These are phyloP conservation scores for Chelmon rostratus DNA, from an alignment of 2,797 vertebrate species.

Conservation along the genomic window DNA sequence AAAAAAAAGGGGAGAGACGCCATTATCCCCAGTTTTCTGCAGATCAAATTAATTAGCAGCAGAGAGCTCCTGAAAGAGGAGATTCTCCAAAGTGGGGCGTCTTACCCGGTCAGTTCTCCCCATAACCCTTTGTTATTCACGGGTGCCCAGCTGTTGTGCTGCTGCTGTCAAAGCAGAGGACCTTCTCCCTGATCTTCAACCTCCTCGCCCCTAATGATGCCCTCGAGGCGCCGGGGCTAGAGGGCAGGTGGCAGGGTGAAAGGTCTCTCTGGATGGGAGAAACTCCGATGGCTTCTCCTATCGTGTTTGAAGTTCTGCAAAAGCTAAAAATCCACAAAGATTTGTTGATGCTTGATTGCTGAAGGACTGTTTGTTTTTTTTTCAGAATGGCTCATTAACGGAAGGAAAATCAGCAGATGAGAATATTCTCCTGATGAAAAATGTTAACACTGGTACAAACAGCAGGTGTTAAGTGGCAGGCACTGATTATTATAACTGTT, in stretches of 20 bases:
- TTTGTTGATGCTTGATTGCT: background rate
- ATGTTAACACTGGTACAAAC: background rate
- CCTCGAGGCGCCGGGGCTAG: constrained; percentile 71
- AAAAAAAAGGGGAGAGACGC: constrained; percentile 42
- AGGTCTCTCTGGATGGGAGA: constrained; percentile 56
- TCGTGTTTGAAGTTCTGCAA: constrained; percentile 33
- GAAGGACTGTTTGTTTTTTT: background rate
- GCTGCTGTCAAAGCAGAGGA: constrained; percentile 66
- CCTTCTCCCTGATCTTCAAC: constrained; percentile 72
- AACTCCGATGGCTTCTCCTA: constrained; percentile 49
- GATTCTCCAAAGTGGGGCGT: constrained; percentile 64
- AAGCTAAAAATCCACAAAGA: constrained; percentile 18
- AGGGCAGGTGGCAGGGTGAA: constrained; percentile 78
- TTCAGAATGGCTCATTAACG: background rate
- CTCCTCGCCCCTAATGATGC: constrained; percentile 78
- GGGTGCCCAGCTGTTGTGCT: constrained; percentile 76
- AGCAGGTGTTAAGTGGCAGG: background rate
- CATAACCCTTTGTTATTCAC: constrained; percentile 67
- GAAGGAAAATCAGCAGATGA: background rate
- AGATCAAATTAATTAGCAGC: constrained; percentile 86
- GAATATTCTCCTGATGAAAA: background rate
- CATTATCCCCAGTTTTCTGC: constrained; percentile 78
- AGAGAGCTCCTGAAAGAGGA: constrained; percentile 70
- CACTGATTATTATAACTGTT: background rate
- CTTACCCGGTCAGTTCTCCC: constrained; percentile 52